phyloP scores from a whole-genome alignment of 2,797 vertebrate species.

The Antennarius maculatus region DNA sequence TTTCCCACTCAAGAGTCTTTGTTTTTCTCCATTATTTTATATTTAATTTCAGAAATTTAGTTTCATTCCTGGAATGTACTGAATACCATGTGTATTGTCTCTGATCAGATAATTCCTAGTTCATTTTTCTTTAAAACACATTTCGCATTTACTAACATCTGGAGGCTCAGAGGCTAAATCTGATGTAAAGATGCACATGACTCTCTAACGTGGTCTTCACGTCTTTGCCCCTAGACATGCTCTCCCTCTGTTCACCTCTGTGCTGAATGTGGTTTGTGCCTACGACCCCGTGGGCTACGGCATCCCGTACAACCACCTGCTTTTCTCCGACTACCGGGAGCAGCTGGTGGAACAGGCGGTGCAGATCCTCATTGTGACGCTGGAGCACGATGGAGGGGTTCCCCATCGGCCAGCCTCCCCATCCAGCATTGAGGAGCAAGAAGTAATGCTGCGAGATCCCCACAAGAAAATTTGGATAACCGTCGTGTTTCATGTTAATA shows the following conservation, averaged over 20 bases:
- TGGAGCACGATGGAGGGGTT: constrained; percentile 90
- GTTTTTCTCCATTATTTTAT: not conserved
- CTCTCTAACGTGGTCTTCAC: not conserved
- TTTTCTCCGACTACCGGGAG: constrained; percentile 96
- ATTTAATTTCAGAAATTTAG: not conserved
- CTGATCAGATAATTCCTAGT: no score
- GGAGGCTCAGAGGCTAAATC: not conserved
- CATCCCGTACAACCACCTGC: constrained; percentile 98
- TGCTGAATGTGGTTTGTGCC: constrained; percentile 95
- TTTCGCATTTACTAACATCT: not conserved
- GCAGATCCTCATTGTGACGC: constrained; percentile 94
- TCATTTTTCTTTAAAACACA: not conserved
- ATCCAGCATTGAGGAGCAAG: constrained; percentile 92
- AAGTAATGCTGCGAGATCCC: constrained; percentile 77
- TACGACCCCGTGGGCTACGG: constrained; percentile 98
- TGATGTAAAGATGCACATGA: not conserved
- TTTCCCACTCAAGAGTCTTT: no score
- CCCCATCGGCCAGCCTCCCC: constrained; percentile 86
- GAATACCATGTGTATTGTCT: not conserved
- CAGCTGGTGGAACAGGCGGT: constrained; percentile 96
- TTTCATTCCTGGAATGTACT: not conserved
- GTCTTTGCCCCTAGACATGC: constrained; percentile 84
- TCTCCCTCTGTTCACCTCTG: constrained; percentile 95
- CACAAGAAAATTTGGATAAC: not conserved
- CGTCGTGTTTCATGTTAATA: not conserved